A percentile compares a stretch with the other conserved stretches of the same genome.
These are phyloP conservation scores for Calliopum simillimum DNA, from an alignment of 2,888 invertebrate species.

Conservation along the genomic window DNA sequence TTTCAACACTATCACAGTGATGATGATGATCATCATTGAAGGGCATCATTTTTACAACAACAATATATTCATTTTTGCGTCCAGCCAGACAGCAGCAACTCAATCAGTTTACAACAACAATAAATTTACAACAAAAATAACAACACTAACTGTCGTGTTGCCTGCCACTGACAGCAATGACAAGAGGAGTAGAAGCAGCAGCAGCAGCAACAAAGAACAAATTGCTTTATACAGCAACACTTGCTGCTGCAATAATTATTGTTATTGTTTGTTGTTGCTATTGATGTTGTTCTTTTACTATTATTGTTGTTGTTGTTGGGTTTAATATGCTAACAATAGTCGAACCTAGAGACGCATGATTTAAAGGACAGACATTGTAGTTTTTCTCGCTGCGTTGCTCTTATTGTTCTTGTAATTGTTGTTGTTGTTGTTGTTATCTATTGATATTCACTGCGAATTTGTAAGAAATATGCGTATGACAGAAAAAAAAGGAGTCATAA, in stretches of 20 bases:
- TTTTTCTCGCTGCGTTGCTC: not conserved
- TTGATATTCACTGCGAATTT: slow-evolving; percentile 18
- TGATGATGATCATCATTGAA: too few species aligned
- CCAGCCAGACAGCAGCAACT: not conserved
- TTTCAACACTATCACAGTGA: too few species aligned
- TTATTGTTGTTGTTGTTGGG: not conserved
- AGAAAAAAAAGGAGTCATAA: slow-evolving; percentile 6
- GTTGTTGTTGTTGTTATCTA: not conserved
- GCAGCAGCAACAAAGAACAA: too few species aligned
- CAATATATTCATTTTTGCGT: not conserved
- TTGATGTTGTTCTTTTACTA: not conserved
- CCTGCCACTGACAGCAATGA: too few species aligned
- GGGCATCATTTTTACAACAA: not conserved
- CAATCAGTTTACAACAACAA: too few species aligned
- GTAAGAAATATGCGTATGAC: not conserved
- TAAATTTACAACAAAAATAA: too few species aligned
- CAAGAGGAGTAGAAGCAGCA: too few species aligned
- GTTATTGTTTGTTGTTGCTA: not conserved
- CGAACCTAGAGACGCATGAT: too few species aligned
- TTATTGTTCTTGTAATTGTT: slow-evolving; percentile 12
- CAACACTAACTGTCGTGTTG: too few species aligned
- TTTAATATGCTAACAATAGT: not conserved
- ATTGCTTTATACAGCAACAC: too few species aligned
- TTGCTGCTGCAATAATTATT: too few species aligned
- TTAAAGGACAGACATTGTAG: too few species aligned